Base-by-base conservation (phyloP, 2,888 invertebrate species). In the Metalampra italica region DNA sequence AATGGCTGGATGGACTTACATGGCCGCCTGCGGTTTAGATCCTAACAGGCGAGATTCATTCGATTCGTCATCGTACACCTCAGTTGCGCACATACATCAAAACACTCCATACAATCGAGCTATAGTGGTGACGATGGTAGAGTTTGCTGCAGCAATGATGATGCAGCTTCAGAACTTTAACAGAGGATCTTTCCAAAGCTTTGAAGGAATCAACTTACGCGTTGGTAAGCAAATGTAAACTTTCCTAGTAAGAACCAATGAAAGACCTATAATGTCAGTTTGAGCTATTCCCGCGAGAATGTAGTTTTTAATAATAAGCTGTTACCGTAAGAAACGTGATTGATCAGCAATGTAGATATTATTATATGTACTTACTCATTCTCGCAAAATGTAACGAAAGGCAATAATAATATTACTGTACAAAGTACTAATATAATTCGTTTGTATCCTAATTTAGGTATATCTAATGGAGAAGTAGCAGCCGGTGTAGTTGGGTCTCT, bases 1-100 rank as follows among this genome's bases (percentile, higher is more conserved):
- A 90, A 95, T 98, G 48, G 97, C 98, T 43, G 97, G 97, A 52
- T 96, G 96, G 91, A 98, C 98, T 0, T 98, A 98, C 68, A 98
- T 98, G 98, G 98, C 98, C 1, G 98, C 98, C 0, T 96, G 97
- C 67, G 98, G 98, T 0, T 88, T 98, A 43, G 94, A 95, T 62
- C 93, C 95, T 0, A 93, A 92, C 30, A 90, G 93, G 45, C 90
- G 94, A 50, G 91, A 92, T 64, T 92, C 93, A 1, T 81, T 83
- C 0, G 89, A 62, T 11, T 63, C 70, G 1, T 64, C 38, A 3
- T 48, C 47, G 11, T 61, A 56, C 29, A 59, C 45, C 13, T 65
- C 68, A 29, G 50, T 78, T 0, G 60, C 77, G 49, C 78, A 69
- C 13, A 68, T 59, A 55, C 72, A 64, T 8, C 75, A 78, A 43